phyloP scores from a whole-genome alignment of 2,888 invertebrate genomes.

The Sesamia inferens region DNA sequence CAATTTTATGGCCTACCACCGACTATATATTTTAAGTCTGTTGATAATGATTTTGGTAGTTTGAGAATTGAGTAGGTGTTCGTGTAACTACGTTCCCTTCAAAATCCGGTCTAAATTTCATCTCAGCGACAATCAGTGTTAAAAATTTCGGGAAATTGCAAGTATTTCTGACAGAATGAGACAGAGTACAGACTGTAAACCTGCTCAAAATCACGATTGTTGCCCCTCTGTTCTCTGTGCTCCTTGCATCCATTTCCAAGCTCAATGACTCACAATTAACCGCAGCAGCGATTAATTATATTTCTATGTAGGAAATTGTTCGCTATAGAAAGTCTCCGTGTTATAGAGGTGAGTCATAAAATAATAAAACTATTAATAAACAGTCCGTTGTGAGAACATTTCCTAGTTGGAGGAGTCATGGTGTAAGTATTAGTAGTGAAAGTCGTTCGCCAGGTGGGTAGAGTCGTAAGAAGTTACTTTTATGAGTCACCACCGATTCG shows the following conservation, averaged over 20 bases:
- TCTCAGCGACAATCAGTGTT: too few species aligned
- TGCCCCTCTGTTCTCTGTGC: too few species aligned
- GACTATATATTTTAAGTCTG: too few species aligned
- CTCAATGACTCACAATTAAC: neutral
- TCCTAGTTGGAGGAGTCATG: conserved; percentile 16
- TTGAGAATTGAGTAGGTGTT: too few species aligned
- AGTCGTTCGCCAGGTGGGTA: conserved; percentile 2
- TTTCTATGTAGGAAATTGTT: neutral
- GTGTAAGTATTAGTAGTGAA: conserved; percentile 29
- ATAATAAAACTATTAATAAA: conserved; percentile 14
- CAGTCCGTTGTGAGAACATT: conserved; percentile 1
- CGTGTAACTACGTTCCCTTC: too few species aligned
- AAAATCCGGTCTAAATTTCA: too few species aligned
- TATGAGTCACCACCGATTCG: neutral
- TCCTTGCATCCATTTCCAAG: neutral
- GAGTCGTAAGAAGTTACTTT: neutral
- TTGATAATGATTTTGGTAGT: too few species aligned
- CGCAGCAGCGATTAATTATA: neutral
- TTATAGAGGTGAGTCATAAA: conserved; percentile 29
- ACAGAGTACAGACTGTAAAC: too few species aligned
- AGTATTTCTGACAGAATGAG: too few species aligned
- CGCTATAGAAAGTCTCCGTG: conserved; percentile 11
- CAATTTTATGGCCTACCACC: too few species aligned
- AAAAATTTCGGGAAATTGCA: too few species aligned
- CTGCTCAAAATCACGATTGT: too few species aligned